phyloP scores from a whole-genome alignment of 92 coral and sea anemone genomes.

The Siderastrea siderea region DNA sequence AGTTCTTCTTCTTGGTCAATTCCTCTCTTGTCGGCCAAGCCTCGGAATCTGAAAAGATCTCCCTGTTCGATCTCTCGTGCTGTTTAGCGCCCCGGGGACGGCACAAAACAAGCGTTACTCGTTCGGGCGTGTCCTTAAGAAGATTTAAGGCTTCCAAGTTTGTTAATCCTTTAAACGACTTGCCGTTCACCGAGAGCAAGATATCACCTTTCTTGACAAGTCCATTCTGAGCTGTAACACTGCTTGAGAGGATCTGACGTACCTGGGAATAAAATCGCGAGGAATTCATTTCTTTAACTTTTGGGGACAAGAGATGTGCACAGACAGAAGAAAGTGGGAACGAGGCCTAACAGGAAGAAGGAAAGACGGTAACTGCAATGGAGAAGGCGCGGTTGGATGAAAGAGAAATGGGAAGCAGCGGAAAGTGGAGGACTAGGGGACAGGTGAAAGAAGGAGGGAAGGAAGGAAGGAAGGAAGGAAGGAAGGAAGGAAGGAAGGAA shows the following conservation, averaged over 20 bases:
- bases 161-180: conserved; percentile 82
- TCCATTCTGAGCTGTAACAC: conserved; percentile 90
- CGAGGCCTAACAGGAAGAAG: background rate
- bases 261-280: conserved; percentile 54
- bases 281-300: background rate
- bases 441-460: too few species aligned
- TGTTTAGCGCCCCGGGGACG: conserved; percentile 74
- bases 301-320: too few species aligned
- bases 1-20: conserved; percentile 65
- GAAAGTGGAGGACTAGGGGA: background rate
- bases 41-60: conserved; percentile 60
- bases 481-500: background rate
- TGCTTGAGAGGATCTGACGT: conserved; percentile 79
- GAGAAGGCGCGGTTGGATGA: background rate
- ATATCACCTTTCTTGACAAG: conserved; percentile 92
- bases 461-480: too few species aligned
- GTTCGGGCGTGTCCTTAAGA: conserved; percentile 81
- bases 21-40: conserved; percentile 97
- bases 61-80: conserved; percentile 60
- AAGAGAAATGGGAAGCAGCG: background rate
- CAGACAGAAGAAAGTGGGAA: too few species aligned
- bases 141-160: conserved; percentile 74
- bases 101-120: conserved; percentile 87
- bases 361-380: background rate
- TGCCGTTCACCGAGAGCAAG: conserved; percentile 88